phyloP scores from a whole-genome alignment of 2,888 invertebrate genomes.

The Acleris cristana region DNA sequence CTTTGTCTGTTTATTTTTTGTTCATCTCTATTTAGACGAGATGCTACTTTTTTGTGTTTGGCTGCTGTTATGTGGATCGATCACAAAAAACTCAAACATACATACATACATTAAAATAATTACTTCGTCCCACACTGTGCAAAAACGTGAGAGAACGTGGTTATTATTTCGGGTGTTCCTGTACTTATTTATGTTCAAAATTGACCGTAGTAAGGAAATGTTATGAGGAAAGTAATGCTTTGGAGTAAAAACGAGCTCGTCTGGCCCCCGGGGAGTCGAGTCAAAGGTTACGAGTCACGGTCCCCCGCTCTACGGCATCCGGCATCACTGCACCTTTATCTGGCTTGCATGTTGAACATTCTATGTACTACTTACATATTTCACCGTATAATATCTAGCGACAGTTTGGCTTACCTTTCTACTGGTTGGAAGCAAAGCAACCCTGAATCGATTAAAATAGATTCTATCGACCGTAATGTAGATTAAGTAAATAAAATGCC shows the following conservation, averaged over 20 bases:
- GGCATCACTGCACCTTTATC: conserved; percentile 48
- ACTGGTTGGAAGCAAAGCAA: neutral
- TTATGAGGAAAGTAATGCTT: conserved; percentile 26
- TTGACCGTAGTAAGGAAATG: conserved; percentile 24
- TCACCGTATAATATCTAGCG: conserved; percentile 41
- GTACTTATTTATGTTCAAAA: conserved; percentile 17
- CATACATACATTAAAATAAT: too few species aligned
- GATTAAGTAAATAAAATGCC: too few species aligned
- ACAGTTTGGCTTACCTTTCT: conserved; percentile 41
- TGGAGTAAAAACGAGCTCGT: conserved; percentile 52
- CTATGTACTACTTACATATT: conserved; percentile 22
- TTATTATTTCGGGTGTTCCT: conserved; percentile 16
- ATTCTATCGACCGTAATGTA: too few species aligned
- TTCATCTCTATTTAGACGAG: conserved; percentile 25
- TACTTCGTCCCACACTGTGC: conserved; percentile 12
- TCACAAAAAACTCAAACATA: too few species aligned
- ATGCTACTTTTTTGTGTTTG: conserved; percentile 8
- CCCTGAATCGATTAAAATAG: too few species aligned
- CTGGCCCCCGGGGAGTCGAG: conserved; percentile 58
- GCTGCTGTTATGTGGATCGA: too few species aligned
- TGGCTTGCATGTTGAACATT: conserved; percentile 43
- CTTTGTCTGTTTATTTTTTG: conserved; percentile 39
- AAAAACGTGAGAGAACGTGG: conserved; percentile 25
- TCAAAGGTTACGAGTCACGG: conserved; percentile 65
- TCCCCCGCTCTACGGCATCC: conserved; percentile 49